phyloP scores from a whole-genome alignment of 2,888 invertebrate species.

The Dendrolimus houi region DNA sequence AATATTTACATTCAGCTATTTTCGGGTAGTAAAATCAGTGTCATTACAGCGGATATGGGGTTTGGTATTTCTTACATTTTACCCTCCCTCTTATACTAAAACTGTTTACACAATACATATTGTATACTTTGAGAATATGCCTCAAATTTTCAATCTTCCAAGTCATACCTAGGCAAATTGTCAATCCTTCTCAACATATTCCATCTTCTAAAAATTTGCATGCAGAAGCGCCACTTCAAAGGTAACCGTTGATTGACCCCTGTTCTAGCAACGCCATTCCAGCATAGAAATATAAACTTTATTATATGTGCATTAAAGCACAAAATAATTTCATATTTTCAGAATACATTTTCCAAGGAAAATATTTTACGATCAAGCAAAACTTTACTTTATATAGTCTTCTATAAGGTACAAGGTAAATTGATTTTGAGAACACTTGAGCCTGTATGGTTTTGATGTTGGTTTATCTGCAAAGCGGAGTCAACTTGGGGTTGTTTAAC shows the following conservation, averaged over 20 bases:
- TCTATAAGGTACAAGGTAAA: constrained; percentile 5
- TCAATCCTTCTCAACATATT: constrained; percentile 36
- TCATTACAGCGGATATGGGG: no score
- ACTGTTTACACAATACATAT: no score
- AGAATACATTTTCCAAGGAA: constrained; percentile 8
- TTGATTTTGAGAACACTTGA: background rate
- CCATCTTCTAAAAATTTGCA: constrained; percentile 55
- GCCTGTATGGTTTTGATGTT: constrained; percentile 13
- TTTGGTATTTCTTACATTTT: no score
- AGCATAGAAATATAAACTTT: constrained; percentile 14
- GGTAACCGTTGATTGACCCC: constrained; percentile 60
- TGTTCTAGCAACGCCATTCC: constrained; percentile 19
- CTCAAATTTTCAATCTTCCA: background rate
- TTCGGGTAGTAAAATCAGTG: no score
- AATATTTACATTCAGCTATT: no score
- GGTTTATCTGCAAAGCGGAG: constrained; percentile 54
- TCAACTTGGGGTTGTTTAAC: constrained; percentile 55
- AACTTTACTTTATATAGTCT: constrained; percentile 3
- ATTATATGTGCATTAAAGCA: fast-evolving
- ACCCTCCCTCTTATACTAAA: no score
- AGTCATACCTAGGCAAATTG: constrained; percentile 30
- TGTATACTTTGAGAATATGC: background rate
- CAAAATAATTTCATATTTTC: constrained; percentile 11
- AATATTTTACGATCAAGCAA: constrained; percentile 4
- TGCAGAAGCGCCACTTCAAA: constrained; percentile 76